Evolutionary conservation across 2,113 vertebrate species (phyloP), one percentile per base, ranked within the genome.

Genomic region (Cnemophilus loriae): DNA sequence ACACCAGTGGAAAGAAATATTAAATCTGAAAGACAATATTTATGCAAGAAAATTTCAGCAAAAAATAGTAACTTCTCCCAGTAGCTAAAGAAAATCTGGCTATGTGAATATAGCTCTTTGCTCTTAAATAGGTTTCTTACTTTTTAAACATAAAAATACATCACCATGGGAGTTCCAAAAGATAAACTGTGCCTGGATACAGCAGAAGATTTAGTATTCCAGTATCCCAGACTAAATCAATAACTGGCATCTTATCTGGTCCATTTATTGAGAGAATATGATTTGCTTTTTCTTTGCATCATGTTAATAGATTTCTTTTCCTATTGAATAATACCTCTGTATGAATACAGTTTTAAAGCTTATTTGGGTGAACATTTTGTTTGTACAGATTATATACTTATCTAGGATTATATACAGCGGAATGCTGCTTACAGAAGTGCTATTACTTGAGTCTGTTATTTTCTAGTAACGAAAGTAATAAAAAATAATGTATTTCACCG

Each of bases 171-270:
- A 79, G 67, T 95, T 96, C 64, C n/a, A 89, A 94, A 97, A 95
- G 79, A 97, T 93, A 91, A 83, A 96, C 46, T 82, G 39, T 93
- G 80, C 74, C 89, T 94, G 70, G 68, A 94, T 96, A 94, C 84
- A 96, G 96, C 96, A 84, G 59, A 95, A 97, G 93, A 98, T 97
- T 97, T 97, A 97, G 91, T 97, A 90, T 84, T 95, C 76, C 41
- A 28, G 53, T 93, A 90, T 95, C 85, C 90, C 87, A 97, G 95
- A 97, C 94, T 96, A 95, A 97, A 97, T 98, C 97, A 97, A 97
- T 98, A 98, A 90, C 70, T 95, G 95, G 94, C 93, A 97, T 96
- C 89, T 88, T 96, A 90, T 91, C 95, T 74, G 52, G 61, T 70
- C 78, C 85, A 93, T 89, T 94, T 97, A 97, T 94, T 93, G 96